Evolutionary conservation across 1,140 invertebrate genomes (phyloP).

Genomic region (Eriocheir sinensis): DNA sequence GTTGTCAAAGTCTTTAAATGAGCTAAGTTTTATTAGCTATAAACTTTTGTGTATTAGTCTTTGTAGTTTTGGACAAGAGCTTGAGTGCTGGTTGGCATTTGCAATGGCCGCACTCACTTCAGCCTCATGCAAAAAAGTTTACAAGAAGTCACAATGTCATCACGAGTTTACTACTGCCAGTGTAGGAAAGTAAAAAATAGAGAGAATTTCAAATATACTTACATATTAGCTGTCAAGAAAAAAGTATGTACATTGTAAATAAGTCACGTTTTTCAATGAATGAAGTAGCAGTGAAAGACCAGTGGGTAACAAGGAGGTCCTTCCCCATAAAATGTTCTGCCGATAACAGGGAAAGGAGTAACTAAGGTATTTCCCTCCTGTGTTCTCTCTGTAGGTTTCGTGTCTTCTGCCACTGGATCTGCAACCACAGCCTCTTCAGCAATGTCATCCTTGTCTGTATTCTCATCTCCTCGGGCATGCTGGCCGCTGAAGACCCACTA

Average conservation of each 20-base stretch:
- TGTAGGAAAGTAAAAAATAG: background rate
- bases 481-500: slow-evolving; percentile 98
- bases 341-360: background rate
- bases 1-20: background rate
- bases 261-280: too few species aligned
- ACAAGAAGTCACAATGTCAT: background rate
- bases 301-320: background rate
- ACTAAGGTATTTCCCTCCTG: background rate
- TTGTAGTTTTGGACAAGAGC: background rate
- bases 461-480: slow-evolving; percentile 98
- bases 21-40: background rate
- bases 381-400: slow-evolving; percentile 90
- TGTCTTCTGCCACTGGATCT: slow-evolving; percentile 97
- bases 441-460: slow-evolving; percentile 99
- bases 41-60: background rate
- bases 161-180: background rate
- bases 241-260: too few species aligned
- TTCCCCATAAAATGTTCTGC: background rate
- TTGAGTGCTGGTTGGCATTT: background rate
- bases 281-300: too few species aligned
- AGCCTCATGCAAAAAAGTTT: background rate
- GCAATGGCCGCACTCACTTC: background rate
- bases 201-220: too few species aligned
- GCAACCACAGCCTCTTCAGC: slow-evolving; percentile 97
- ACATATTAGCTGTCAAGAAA: too few species aligned